These are phyloP conservation scores for Datnioides undecimradiatus DNA, from an alignment of 2,113 vertebrate genomes.

Conservation along the genomic window DNA sequence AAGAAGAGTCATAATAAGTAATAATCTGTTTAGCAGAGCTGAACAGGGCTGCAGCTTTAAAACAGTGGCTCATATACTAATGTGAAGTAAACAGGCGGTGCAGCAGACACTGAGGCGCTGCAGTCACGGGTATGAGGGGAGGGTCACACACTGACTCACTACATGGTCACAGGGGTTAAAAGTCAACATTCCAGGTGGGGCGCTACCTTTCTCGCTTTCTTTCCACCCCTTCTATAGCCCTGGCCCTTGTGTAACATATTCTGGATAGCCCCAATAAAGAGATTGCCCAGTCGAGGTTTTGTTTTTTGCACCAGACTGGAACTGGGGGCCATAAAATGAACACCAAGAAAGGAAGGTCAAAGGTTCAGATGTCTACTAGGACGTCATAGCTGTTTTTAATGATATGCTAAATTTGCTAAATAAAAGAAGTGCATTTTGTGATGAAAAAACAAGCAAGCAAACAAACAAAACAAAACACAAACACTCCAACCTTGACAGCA, in stretches of 20 bases:
- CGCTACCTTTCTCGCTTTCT: constrained; percentile 24
- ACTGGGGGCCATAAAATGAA: constrained; percentile 62
- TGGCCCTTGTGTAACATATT: constrained; percentile 43
- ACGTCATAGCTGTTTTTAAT: constrained; percentile 38
- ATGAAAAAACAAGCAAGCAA: background rate
- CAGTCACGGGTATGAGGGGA: constrained; percentile 20
- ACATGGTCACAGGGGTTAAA: constrained; percentile 50
- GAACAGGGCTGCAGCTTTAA: background rate
- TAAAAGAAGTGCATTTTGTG: too few relatives aligned
- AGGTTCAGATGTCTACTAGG: constrained; percentile 54
- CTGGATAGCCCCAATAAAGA: constrained; percentile 69
- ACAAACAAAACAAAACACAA: background rate
- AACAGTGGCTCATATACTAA: constrained; percentile 9
- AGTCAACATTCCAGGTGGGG: constrained; percentile 67
- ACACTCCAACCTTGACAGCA: background rate
- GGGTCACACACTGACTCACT: constrained; percentile 45
- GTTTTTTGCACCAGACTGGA: constrained; percentile 54
- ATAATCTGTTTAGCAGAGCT: background rate
- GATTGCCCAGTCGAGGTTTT: constrained; percentile 26
- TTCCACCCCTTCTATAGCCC: background rate
- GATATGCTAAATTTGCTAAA: background rate
- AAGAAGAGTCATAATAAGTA: too few relatives aligned
- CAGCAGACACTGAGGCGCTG: constrained; percentile 49
- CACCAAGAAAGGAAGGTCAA: constrained; percentile 68
- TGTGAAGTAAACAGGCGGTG: constrained; percentile 46